A percentile compares a stretch with the other conserved stretches of the same genome.
Evolutionary conservation across 2,888 invertebrate genomes (phyloP).

Genomic region (Drosophila vallismaia): DNA sequence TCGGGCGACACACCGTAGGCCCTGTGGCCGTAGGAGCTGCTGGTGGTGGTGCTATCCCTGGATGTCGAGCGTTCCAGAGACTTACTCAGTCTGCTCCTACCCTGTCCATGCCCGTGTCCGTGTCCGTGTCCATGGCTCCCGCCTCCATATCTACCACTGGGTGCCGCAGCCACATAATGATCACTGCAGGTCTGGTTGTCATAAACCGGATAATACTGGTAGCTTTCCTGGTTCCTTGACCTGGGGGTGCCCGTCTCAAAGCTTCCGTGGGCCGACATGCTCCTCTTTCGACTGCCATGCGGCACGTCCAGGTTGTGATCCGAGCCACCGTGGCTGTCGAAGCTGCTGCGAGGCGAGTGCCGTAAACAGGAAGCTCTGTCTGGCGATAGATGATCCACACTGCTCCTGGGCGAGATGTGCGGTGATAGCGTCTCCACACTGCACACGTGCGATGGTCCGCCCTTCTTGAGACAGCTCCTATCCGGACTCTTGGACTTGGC

Average conservation of each 20-base stretch:
- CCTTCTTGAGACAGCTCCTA: constrained; percentile 82
- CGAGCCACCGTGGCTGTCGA: constrained; percentile 82
- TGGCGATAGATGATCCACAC: constrained; percentile 83
- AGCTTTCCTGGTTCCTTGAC: constrained; percentile 74
- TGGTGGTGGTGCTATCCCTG: constrained; percentile 82
- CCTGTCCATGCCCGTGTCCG: neutral
- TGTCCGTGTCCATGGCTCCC: neutral
- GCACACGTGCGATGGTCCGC: constrained; percentile 81
- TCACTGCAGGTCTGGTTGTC: constrained; percentile 83
- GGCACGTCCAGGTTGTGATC: constrained; percentile 81
- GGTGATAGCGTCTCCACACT: constrained; percentile 82
- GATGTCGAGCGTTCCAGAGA: constrained; percentile 83
- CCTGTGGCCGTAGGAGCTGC: constrained; percentile 64
- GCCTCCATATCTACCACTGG: constrained; percentile 60
- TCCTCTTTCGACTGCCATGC: constrained; percentile 80
- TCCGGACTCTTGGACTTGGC: constrained; percentile 83
- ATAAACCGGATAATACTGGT: constrained; percentile 83
- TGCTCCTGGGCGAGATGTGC: constrained; percentile 82
- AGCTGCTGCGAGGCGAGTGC: constrained; percentile 83
- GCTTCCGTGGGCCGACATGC: constrained; percentile 83
- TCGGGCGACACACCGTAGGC: constrained; percentile 82
- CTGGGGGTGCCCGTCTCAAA: constrained; percentile 77
- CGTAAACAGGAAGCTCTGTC: constrained; percentile 81
- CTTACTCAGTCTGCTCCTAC: constrained; percentile 75
- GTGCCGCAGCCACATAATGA: constrained; percentile 81